A percentile compares a stretch with the other conserved stretches of the same genome.
Evolutionary conservation across 2,113 vertebrate genomes (phyloP).

Genomic region (Eolophus roseicapilla): DNA sequence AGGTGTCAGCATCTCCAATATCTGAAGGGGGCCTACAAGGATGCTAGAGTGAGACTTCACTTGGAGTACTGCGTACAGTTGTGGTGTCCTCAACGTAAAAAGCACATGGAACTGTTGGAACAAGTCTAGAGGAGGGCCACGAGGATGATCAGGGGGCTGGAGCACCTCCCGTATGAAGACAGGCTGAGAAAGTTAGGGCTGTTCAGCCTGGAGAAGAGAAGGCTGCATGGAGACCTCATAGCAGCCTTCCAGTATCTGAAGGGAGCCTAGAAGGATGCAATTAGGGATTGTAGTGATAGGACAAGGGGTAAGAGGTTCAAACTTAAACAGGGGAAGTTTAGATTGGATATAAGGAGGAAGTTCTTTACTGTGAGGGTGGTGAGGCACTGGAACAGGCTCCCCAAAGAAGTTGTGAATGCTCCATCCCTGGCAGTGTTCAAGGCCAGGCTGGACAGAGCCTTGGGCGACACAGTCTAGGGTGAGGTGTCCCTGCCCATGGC

Average conservation of each 20-base stretch:
- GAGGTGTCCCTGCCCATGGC: not conserved
- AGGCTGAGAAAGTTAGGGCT: no score
- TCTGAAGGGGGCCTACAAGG: not conserved
- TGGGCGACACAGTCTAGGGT: not conserved
- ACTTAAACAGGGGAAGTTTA: no score
- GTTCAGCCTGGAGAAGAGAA: no score
- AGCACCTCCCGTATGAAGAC: no score
- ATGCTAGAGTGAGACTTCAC: not conserved
- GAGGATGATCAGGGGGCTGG: no score
- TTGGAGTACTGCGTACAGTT: not conserved
- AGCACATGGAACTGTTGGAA: no score
- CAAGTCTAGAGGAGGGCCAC: no score
- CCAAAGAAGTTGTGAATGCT: not conserved
- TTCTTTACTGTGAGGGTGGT: not conserved
- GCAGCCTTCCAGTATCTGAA: no score
- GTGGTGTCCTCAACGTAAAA: not conserved
- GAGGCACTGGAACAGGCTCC: not conserved
- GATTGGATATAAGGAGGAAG: not conserved
- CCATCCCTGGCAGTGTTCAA: not conserved
- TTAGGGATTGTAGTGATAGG: no score
- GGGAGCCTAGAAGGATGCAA: no score
- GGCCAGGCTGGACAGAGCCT: not conserved
- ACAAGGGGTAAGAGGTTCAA: no score
- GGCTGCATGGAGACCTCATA: no score
- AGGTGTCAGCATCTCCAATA: not conserved